Evolutionary conservation across 2,113 vertebrate genomes (phyloP).

Genomic region (Boleophthalmus pectinirostris): DNA sequence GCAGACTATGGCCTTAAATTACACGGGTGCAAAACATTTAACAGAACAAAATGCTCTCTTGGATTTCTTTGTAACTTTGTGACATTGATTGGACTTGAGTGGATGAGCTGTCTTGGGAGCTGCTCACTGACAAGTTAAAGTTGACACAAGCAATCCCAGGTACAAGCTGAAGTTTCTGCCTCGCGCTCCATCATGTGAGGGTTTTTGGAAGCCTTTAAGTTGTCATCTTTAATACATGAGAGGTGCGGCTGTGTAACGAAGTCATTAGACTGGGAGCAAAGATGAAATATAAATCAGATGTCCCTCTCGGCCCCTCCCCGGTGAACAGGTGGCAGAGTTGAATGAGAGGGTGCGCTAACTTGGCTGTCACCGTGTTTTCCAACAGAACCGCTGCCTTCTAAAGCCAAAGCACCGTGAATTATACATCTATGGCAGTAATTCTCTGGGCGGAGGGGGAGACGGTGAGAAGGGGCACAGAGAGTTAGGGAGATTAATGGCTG

Average conservation of each 20-base stretch:
- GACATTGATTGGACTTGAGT: conserved; percentile 59
- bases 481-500: conserved; percentile 78
- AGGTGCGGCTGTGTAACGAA: conserved; percentile 64
- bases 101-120: conserved; percentile 52
- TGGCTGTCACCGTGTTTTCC: conserved; percentile 79
- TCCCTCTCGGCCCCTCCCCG: conserved; percentile 65
- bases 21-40: conserved; percentile 15
- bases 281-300: conserved; percentile 81
- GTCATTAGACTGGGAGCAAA: conserved; percentile 67
- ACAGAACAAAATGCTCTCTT: conserved; percentile 27
- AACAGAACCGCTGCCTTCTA: conserved; percentile 77
- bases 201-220: conserved; percentile 69
- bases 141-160: conserved; percentile 65
- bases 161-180: conserved; percentile 52
- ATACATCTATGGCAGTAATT: conserved; percentile 81
- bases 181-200: conserved; percentile 65
- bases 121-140: conserved; percentile 60
- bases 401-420: conserved; percentile 79
- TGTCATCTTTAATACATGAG: conserved; percentile 76
- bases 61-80: conserved; percentile 42
- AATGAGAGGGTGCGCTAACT: conserved; percentile 76
- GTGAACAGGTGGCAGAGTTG: conserved; percentile 80
- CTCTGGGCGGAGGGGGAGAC: conserved; percentile 72
- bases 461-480: conserved; percentile 58
- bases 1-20: conserved; percentile 6